Evolutionary conservation across 2,888 invertebrate species (phyloP).

Genomic region (Beris morrisii): DNA sequence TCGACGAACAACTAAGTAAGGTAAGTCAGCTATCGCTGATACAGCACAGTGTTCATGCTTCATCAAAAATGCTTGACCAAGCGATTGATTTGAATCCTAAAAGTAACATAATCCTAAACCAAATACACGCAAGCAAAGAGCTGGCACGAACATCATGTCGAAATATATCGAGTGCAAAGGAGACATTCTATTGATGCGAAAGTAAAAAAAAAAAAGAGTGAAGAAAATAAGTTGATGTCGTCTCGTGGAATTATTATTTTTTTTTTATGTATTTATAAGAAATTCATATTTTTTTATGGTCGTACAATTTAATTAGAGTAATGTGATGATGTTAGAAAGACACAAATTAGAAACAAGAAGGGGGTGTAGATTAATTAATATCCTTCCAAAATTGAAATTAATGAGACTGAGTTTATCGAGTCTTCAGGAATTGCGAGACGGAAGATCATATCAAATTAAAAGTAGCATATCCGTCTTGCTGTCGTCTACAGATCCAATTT

Average conservation of each 20-base stretch:
- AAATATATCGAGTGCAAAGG: slow-evolving; percentile 37
- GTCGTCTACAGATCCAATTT: no score
- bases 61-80: slow-evolving; percentile 38
- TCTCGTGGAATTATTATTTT: slow-evolving; percentile 10
- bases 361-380: slow-evolving; percentile 19
- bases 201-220: slow-evolving; percentile 26
- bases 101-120: slow-evolving; percentile 37
- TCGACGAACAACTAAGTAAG: slow-evolving; percentile 43
- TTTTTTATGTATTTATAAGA: slow-evolving; percentile 11
- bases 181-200: slow-evolving; percentile 32
- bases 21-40: slow-evolving; percentile 42
- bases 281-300: slow-evolving; percentile 20
- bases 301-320: slow-evolving; percentile 18
- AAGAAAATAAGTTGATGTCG: slow-evolving; percentile 14
- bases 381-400: slow-evolving; percentile 22
- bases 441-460: no score
- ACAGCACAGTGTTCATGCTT: slow-evolving; percentile 31
- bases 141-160: slow-evolving; percentile 39
- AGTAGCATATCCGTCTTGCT: no score
- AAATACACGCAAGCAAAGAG: slow-evolving; percentile 40
- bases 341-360: slow-evolving; percentile 1
- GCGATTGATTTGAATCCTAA: slow-evolving; percentile 34
- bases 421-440: slow-evolving; percentile 5
- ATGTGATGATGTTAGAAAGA: slow-evolving; percentile 1
- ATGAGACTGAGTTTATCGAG: slow-evolving; percentile 29